Evolutionary conservation across 2,888 invertebrate genomes (phyloP), one percentile per base, ranked within the genome.

Genomic region (Limnephilus marmoratus): DNA sequence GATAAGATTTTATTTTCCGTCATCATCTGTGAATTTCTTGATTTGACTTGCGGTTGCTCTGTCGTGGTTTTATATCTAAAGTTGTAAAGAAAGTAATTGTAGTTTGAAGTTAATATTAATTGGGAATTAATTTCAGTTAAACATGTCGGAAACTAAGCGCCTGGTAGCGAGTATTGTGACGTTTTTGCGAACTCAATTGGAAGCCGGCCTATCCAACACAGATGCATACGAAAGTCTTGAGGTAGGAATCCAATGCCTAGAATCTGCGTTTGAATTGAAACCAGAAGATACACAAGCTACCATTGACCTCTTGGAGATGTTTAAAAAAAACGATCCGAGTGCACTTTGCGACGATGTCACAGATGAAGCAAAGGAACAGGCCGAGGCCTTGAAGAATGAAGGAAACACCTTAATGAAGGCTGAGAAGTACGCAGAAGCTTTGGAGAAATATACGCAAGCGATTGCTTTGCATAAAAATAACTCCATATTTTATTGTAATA

Each of bases 401-500:
- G 99, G 99, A 93, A 98, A 98, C 95, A 96, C 97, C 87, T 96
- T 98, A n/a, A 99, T 99, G 98, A 98, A 98, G 95, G 96, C 97
- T 68, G 97, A 98, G 93, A 97, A 98, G 94, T 97, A 97, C 94
- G 96, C 97, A 41, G 98, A 98, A 95, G 99, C 99, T 24, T 95
- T 99, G 80, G 96, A 97, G 24, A 97, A 97, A 94, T 99, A 99
- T 95, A 97, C 98, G 93, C 98, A 98, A 94, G 99, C 99, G 18
- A 98, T 99, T 94, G 97, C 97, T 94, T 96, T 99, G 92, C 98
- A 99, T 95, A 97, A 98, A 41, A 97, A 97, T 93, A 99, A 99
- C 96, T 98, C 99, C 0, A 98, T 99, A 53, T 99, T 98, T 95
- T 99, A 98, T 95, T 99, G 99, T 95, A 99, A 99, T 95, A 97